Conservation (phyloP, 2,113 vertebrate genomes). For the Alligator sinensis region DNA sequence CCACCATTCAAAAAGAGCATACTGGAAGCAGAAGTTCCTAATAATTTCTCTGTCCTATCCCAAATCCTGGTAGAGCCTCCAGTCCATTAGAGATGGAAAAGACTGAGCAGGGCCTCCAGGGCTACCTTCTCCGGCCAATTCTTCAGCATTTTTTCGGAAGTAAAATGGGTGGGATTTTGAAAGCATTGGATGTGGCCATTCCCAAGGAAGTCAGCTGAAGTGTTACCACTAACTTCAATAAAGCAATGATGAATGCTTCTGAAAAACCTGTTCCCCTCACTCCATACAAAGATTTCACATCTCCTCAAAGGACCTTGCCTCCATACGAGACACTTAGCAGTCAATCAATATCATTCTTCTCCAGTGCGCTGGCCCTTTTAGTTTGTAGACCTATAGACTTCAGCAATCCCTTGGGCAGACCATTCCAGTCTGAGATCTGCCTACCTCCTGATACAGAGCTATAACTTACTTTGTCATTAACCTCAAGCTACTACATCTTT, state of each 20-base stretch:
- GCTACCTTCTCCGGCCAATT: background rate
- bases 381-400: background rate
- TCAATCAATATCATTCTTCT: background rate
- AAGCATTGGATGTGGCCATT: background rate
- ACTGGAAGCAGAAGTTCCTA: background rate
- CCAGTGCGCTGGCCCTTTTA: background rate
- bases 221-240: background rate
- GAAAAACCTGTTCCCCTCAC: background rate
- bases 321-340: background rate
- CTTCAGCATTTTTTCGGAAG: background rate
- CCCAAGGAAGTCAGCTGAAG: background rate
- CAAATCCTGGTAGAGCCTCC: background rate
- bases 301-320: no score
- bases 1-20: background rate
- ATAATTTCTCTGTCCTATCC: background rate
- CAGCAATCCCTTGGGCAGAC: background rate
- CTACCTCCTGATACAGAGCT: background rate
- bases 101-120: rapidly evolving
- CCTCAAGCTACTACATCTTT: background rate
- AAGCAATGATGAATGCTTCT: background rate
- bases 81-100: background rate
- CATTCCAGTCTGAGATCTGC: background rate
- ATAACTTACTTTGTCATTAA: background rate
- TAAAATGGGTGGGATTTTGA: background rate
- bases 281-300: background rate